These are phyloP conservation scores for Philaenus spumarius DNA, from an alignment of 1,140 invertebrate species.

Conservation along the genomic window DNA sequence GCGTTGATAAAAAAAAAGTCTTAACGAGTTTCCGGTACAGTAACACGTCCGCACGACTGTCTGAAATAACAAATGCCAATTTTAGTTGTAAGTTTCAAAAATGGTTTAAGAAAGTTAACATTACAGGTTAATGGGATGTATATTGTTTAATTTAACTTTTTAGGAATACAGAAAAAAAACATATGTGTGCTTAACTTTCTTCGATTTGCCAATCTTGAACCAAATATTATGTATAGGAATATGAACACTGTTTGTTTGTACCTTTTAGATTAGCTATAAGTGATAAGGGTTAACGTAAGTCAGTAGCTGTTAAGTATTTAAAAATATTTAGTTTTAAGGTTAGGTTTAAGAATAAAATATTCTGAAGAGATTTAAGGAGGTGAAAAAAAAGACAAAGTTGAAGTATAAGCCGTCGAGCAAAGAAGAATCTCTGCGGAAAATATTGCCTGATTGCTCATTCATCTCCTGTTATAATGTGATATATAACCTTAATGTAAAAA, in stretches of 20 bases:
- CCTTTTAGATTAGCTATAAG: conserved; percentile 16
- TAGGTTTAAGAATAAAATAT: no score
- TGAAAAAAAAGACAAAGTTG: not conserved
- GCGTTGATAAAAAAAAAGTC: not conserved
- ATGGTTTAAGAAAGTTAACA: no score
- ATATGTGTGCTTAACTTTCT: conserved; percentile 22
- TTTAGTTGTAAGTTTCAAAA: conserved; percentile 9
- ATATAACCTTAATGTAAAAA: conserved; percentile 1
- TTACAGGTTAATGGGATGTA: not conserved
- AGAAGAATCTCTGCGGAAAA: conserved; percentile 1
- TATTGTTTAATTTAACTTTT: conserved; percentile 3
- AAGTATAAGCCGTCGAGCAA: no score
- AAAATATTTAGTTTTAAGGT: not conserved
- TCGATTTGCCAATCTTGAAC: conserved; percentile 28
- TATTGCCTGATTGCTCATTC: conserved; percentile 27
- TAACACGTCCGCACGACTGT: not conserved
- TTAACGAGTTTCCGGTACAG: conserved; percentile 1
- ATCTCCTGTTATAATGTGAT: conserved; percentile 27
- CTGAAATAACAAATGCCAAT: conserved; percentile 13
- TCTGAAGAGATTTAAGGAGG: conserved; percentile 10
- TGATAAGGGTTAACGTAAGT: conserved; percentile 20
- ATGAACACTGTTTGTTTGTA: conserved; percentile 15
- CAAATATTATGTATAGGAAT: conserved; percentile 26
- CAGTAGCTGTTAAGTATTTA: conserved; percentile 16
- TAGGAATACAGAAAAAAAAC: not conserved